Evolutionary conservation across 2,888 invertebrate genomes (phyloP).

Genomic region (Dicyrtoma fusca): DNA sequence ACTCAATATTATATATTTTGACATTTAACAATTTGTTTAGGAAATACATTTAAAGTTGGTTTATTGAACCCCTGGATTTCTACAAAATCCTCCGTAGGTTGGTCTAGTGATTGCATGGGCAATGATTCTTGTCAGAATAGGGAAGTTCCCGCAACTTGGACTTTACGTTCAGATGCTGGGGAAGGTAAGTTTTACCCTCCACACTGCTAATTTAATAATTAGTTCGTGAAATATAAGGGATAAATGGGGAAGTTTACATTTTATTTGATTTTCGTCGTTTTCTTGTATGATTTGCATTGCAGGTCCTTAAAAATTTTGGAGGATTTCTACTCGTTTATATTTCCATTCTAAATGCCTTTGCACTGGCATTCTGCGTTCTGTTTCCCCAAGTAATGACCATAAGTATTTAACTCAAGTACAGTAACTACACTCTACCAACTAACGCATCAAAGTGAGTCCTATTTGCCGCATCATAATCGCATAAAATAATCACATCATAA

Average conservation of each 20-base stretch:
- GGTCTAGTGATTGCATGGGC: slow-evolving; percentile 80
- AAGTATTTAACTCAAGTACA: neutral
- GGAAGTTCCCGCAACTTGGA: slow-evolving; percentile 82
- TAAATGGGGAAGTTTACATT: neutral
- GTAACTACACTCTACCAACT: neutral
- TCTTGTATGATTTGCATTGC: slow-evolving; percentile 42
- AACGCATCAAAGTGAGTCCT: no score
- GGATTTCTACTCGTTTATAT: slow-evolving; percentile 80
- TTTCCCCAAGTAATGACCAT: slow-evolving; percentile 64
- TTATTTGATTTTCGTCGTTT: neutral
- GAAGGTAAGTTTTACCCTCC: slow-evolving; percentile 64
- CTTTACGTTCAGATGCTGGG: slow-evolving; percentile 88
- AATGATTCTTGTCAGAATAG: slow-evolving; percentile 82
- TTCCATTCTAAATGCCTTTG: slow-evolving; percentile 78
- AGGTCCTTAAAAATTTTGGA: slow-evolving; percentile 71
- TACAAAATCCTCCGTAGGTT: slow-evolving; percentile 25
- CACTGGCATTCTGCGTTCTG: slow-evolving; percentile 78
- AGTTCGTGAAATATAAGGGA: no score
- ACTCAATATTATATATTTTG: neutral
- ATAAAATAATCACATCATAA: no score
- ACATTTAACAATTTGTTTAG: no score
- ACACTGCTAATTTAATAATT: no score
- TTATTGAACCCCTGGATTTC: neutral
- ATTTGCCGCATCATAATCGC: no score
- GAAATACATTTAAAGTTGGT: no score